Evolutionary conservation across 2,113 vertebrate species (phyloP).

Genomic region (Mirza zaza): DNA sequence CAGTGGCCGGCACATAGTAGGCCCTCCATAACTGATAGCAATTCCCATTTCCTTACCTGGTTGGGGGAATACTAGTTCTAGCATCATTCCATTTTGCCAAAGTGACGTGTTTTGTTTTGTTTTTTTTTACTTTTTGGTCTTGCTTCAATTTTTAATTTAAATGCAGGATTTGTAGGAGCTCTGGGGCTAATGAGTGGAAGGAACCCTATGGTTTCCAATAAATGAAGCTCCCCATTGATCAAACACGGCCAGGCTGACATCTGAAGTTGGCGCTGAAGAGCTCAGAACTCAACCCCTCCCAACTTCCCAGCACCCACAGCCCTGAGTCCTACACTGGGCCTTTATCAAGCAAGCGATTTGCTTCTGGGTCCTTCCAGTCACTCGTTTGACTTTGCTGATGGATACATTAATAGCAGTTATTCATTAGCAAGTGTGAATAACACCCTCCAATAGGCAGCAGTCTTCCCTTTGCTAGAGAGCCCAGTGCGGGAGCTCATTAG

Average conservation of each 20-base stretch:
- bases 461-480: not conserved
- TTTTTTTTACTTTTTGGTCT: not conserved
- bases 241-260: not conserved
- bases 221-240: not conserved
- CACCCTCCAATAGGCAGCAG: not conserved
- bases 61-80: not conserved
- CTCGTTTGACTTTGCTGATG: not conserved
- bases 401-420: not conserved
- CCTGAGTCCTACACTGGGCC: not conserved
- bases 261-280: not conserved
- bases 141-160: not conserved
- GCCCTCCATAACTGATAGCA: rapidly evolving
- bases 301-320: not conserved
- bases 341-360: not conserved
- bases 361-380: not conserved
- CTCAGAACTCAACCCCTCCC: not conserved
- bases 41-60: not conserved
- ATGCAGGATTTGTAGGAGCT: not conserved
- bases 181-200: not conserved
- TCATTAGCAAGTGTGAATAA: constrained; percentile 45
- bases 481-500: not conserved
- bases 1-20: rapidly evolving
- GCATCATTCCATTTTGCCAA: not conserved
- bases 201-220: not conserved
- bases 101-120: not conserved